Evolutionary conservation across 2,113 vertebrate genomes (phyloP), one percentile per base, ranked within the genome.

Genomic region (Chelonoidis abingdonii): DNA sequence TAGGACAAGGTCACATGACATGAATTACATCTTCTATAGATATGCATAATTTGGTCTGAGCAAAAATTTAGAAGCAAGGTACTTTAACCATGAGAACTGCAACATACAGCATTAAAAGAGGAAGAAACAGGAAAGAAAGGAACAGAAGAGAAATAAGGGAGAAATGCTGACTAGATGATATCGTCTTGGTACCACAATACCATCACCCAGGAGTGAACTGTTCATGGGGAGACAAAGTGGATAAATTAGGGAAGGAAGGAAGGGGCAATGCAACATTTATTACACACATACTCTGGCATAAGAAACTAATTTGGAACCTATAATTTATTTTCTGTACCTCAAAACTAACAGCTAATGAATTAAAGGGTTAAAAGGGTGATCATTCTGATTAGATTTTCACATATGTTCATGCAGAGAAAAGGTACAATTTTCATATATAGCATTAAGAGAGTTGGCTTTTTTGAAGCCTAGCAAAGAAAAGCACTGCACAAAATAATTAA

Each of bases 401-500:
- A 89, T 85, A 93, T 5, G 5, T 29, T 90, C 8, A 1, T 50
- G 82, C 53, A n/a, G 4, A 35, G 38, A 59, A 54, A 50, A 9
- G 76, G 38, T 75, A 41, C 88, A 83, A 24, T 2, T 1, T 81
- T 91, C 65, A 79, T 5, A 50, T 84, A 54, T 44, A 85, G 80
- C 27, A 44, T 59, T 84, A 41, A 75, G 90, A 44, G 35, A 47
- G 84, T 83, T 27, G 19, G 88, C 83, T 95, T 92, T 92, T 87
- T 93, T 81, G 93, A 80, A 62, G 50, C 57, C 93, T 94, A 84
- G 90, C 86, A 88, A 87, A 62, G 88, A 83, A 57, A 94, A 57
- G 85, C 86, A 92, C 89, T 92, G 83, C 92, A 80, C 0, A 1
- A 92, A 92, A 84, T 89, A 96, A 97, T 96, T 89, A 87, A 93